A percentile compares a stretch with the other conserved stretches of the same genome.
Conservation (phyloP, 2,797 vertebrate genomes). For the Microctenopoma lineatum region DNA sequence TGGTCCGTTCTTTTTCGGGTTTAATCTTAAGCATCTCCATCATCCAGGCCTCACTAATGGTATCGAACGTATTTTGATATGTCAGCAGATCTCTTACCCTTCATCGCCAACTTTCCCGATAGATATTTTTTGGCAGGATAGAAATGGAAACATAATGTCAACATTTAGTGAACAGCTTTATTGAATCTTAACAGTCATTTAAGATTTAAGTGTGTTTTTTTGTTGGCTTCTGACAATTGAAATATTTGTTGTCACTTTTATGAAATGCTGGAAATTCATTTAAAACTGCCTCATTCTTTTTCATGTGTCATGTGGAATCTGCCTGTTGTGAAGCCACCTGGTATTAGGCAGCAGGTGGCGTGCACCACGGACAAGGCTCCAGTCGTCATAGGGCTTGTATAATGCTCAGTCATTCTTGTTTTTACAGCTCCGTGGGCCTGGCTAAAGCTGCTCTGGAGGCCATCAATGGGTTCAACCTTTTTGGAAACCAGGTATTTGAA, state of each 20-base stretch:
- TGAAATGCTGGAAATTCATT: neutral
- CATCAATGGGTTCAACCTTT: slow-evolving; percentile 99
- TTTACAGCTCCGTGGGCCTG: slow-evolving; percentile 92
- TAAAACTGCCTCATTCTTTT: neutral
- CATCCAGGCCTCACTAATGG: slow-evolving; percentile 58
- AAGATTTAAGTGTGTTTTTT: slow-evolving; percentile 24
- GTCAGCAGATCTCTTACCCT: slow-evolving; percentile 54
- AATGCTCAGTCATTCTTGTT: slow-evolving; percentile 16
- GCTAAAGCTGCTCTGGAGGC: slow-evolving; percentile 98
- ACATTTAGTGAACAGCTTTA: slow-evolving; percentile 42
- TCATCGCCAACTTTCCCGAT: slow-evolving; percentile 25
- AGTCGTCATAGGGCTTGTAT: neutral
- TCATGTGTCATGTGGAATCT: neutral
- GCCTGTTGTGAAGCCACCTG: neutral
- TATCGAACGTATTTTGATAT: slow-evolving; percentile 50
- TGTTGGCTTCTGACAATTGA: slow-evolving; percentile 4
- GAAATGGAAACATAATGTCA: slow-evolving; percentile 55
- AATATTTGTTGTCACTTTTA: slow-evolving; percentile 15
- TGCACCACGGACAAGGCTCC: neutral
- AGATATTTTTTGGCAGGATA: slow-evolving; percentile 25
- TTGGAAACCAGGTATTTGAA: slow-evolving; percentile 95
- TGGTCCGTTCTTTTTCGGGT: slow-evolving; percentile 22
- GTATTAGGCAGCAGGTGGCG: neutral
- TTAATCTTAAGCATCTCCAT: slow-evolving; percentile 42
- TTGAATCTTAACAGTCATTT: slow-evolving; percentile 46